phyloP scores from a whole-genome alignment of 2,113 vertebrate species.

The Psittacus erithacus region DNA sequence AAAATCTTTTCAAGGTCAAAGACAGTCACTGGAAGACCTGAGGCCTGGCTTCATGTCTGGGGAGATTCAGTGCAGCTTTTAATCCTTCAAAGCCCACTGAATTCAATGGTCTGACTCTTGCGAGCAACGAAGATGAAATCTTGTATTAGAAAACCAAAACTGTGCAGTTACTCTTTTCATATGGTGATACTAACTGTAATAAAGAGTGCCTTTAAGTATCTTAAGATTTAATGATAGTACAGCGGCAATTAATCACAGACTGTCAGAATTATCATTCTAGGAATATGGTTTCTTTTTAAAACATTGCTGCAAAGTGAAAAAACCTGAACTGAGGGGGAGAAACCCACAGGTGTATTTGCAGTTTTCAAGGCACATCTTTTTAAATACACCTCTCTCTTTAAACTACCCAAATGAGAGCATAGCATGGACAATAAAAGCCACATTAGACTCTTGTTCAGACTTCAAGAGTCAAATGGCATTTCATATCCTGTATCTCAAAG shows the following conservation, averaged over 20 bases:
- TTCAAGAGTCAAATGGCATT: background rate
- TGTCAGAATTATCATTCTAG: background rate
- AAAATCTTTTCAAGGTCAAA: background rate
- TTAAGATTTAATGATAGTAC: background rate
- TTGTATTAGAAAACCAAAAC: background rate
- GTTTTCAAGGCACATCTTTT: background rate
- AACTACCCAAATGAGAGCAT: background rate
- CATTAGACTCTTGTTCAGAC: background rate
- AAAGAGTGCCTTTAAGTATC: background rate
- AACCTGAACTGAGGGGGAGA: background rate
- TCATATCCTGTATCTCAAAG: background rate
- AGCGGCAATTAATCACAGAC: conserved; percentile 12
- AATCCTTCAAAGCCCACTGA: background rate
- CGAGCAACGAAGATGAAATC: background rate
- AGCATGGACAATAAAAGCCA: background rate
- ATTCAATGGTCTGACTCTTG: background rate
- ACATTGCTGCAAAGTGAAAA: background rate
- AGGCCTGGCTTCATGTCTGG: background rate
- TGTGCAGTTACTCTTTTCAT: background rate
- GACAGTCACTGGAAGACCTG: background rate
- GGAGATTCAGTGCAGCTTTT: background rate
- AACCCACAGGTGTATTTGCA: background rate
- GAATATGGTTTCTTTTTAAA: background rate
- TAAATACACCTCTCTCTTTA: background rate
- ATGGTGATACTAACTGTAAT: background rate